Evolutionary conservation across 2,113 vertebrate genomes (phyloP).

Genomic region (Grantiella picta): DNA sequence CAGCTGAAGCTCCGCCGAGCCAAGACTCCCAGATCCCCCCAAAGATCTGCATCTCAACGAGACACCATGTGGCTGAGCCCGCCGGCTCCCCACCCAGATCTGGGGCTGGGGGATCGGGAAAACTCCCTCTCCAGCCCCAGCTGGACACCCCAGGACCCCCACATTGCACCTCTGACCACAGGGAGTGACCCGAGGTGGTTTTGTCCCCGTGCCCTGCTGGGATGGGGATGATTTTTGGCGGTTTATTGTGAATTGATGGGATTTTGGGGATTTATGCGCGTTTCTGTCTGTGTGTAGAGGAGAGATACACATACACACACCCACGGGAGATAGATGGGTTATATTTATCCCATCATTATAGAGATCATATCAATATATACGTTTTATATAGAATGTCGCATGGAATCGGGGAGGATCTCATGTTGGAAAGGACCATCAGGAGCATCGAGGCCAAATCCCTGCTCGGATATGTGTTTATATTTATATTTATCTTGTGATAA

Average conservation of each 20-base stretch:
- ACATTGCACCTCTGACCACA: rapidly evolving
- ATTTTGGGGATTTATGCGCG: rapidly evolving
- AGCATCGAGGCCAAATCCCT: not conserved
- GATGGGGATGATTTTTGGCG: not conserved
- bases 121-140: not conserved
- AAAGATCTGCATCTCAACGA: conserved; percentile 20
- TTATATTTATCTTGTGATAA: not conserved
- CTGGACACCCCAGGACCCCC: not conserved
- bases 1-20: conserved; percentile 48
- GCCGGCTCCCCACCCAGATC: not conserved
- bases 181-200: rapidly evolving
- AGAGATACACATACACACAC: not conserved
- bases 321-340: not conserved
- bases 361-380: not conserved
- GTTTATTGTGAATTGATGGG: rapidly evolving
- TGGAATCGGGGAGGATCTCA: not conserved
- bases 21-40: conserved; percentile 27
- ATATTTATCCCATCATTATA: not conserved
- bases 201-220: rapidly evolving
- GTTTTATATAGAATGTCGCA: not conserved
- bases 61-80: conserved; percentile 6
- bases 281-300: not conserved
- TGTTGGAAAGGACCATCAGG: not conserved
- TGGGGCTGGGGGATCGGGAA: not conserved
- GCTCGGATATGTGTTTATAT: not conserved